These are phyloP conservation scores for Sinopyrophorus schimmeli DNA, from an alignment of 2,888 invertebrate genomes.

Conservation along the genomic window DNA sequence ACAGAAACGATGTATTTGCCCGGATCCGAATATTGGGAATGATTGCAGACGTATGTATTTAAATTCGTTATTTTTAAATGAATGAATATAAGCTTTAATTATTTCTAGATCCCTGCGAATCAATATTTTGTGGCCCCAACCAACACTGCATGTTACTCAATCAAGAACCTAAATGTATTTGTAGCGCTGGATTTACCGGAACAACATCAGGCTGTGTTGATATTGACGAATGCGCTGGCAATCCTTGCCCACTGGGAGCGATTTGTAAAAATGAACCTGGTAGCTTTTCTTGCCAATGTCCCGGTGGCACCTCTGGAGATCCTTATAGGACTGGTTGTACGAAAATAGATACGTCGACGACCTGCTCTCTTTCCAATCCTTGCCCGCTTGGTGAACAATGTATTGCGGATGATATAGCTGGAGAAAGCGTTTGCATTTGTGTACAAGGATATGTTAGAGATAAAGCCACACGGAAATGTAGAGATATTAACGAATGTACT, in stretches of 20 bases:
- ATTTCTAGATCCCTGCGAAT: slow-evolving; percentile 83
- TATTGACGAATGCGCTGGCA: slow-evolving; percentile 83
- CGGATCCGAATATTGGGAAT: slow-evolving; percentile 88
- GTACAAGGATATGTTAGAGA: slow-evolving; percentile 84
- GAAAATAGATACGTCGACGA: slow-evolving; percentile 65
- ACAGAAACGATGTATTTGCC: slow-evolving; percentile 80
- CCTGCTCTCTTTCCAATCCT: slow-evolving; percentile 75
- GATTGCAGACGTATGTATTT: slow-evolving; percentile 81
- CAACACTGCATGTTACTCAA: slow-evolving; percentile 86
- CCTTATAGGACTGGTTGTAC: slow-evolving; percentile 79
- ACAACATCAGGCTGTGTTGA: slow-evolving; percentile 77
- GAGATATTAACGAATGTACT: slow-evolving; percentile 85
- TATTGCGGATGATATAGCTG: slow-evolving; percentile 71
- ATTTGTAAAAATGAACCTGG: slow-evolving; percentile 89
- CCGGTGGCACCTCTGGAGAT: slow-evolving; percentile 78
- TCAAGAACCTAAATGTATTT: slow-evolving; percentile 81
- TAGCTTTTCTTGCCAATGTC: slow-evolving; percentile 84
- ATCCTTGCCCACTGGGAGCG: slow-evolving; percentile 82
- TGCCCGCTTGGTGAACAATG: slow-evolving; percentile 87
- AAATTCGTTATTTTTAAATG: neutral
- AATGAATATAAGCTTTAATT: slow-evolving; percentile 10
- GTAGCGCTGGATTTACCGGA: slow-evolving; percentile 80
- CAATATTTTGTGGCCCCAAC: slow-evolving; percentile 80
- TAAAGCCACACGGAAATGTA: slow-evolving; percentile 72
- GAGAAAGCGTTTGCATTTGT: slow-evolving; percentile 85